Percentiles rank a stretch among this genome's conserved stretches.
Conservation (phyloP, 2,797 vertebrate species). For the Sebastes ruberrimus region DNA sequence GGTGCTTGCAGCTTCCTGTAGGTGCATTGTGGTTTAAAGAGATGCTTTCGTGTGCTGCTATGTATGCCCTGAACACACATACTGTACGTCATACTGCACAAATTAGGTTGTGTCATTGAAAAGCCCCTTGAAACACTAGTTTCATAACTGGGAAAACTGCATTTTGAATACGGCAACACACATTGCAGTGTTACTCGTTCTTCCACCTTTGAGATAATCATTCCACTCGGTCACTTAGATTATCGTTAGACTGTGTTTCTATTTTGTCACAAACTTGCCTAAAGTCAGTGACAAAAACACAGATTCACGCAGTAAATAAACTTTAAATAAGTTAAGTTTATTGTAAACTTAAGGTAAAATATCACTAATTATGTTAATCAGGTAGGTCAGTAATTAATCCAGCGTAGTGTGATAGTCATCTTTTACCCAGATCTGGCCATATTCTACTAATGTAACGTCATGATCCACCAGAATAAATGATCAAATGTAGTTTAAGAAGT, state of each 20-base stretch:
- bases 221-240: not conserved
- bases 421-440: not conserved
- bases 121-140: not conserved
- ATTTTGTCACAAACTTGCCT: not conserved
- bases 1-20: slow-evolving; percentile 45
- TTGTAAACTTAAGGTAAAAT: not conserved
- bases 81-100: not conserved
- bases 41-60: fast-evolving
- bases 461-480: not conserved
- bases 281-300: not conserved
- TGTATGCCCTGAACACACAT: not conserved
- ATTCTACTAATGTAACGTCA: not conserved
- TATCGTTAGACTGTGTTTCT: not conserved
- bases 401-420: not conserved
- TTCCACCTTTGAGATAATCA: not conserved
- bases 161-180: not conserved
- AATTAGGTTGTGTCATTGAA: not conserved
- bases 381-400: not conserved
- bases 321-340: not conserved
- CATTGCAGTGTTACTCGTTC: not conserved
- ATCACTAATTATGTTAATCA: not conserved
- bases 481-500: not conserved
- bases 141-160: not conserved
- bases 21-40: not conserved
- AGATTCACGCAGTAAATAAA: not conserved